These are phyloP conservation scores for Tonatia bakeri DNA, from an alignment of 2,113 vertebrate genomes.

Conservation along the genomic window DNA sequence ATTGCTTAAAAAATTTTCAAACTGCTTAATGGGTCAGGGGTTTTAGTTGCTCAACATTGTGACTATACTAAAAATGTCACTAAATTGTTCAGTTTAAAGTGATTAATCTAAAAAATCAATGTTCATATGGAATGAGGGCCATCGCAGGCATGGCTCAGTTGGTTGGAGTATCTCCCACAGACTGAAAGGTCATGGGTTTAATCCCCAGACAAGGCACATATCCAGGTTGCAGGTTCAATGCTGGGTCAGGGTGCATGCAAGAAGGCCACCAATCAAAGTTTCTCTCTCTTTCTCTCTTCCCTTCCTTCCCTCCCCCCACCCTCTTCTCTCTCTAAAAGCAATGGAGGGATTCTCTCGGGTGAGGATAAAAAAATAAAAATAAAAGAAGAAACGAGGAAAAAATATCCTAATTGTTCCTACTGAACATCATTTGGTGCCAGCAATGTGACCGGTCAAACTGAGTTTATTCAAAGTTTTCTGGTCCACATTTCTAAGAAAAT, in stretches of 20 bases:
- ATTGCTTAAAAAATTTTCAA: neutral
- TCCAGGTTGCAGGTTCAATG: no score
- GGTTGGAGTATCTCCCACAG: no score
- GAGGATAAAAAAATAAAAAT: neutral
- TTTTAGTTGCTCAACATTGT: neutral
- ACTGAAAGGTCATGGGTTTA: no score
- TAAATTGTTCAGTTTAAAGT: neutral
- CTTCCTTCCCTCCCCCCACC: no score
- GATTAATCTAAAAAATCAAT: neutral
- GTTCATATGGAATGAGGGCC: neutral
- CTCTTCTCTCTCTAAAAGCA: no score
- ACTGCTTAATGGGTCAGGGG: neutral
- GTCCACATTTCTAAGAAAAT: neutral
- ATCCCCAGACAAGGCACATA: neutral
- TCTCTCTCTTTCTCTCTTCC: no score
- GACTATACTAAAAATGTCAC: conserved; percentile 9
- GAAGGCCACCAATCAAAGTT: no score
- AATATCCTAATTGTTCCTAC: neutral
- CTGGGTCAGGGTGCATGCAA: no score
- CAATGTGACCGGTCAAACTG: neutral
- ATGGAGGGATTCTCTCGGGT: no score
- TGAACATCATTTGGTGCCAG: neutral
- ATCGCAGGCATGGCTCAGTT: no score
- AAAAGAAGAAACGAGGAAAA: neutral
- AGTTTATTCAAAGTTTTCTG: neutral